Conservation (phyloP, 2,888 invertebrate species). For the Pecten maximus region DNA sequence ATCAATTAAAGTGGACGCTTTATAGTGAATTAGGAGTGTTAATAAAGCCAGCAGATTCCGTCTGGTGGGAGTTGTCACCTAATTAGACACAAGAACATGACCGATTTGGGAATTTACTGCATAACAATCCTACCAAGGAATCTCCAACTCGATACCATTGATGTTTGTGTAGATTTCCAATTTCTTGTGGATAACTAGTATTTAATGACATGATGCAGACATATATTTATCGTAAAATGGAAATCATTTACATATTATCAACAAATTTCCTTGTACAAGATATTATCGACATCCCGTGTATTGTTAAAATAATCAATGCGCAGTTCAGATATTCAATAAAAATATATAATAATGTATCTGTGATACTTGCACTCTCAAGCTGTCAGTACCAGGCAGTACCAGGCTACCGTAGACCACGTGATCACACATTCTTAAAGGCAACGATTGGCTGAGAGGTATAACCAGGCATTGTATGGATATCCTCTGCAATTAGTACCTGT, state of each 20-base stretch:
- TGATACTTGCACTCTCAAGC: not conserved
- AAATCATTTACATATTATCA: no score
- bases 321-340: not conserved
- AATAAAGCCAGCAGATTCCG: constrained; percentile 13
- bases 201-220: not conserved
- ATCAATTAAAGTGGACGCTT: constrained; percentile 14
- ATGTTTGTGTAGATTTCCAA: not conserved
- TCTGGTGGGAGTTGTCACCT: constrained; percentile 19
- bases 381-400: not conserved
- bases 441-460: not conserved
- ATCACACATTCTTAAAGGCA: not conserved
- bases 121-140: not conserved
- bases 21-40: constrained; percentile 4
- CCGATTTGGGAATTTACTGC: not conserved
- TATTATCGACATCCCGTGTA: no score
- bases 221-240: not conserved
- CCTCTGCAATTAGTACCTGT: constrained; percentile 11
- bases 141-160: not conserved
- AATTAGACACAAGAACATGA: not conserved
- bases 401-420: not conserved
- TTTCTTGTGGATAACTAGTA: not conserved
- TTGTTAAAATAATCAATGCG: no score
- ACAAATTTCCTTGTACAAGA: no score
- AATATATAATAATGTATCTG: not conserved
- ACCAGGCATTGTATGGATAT: not conserved